Evolutionary conservation across 2,797 vertebrate genomes (phyloP).

Genomic region (Falco concolor): DNA sequence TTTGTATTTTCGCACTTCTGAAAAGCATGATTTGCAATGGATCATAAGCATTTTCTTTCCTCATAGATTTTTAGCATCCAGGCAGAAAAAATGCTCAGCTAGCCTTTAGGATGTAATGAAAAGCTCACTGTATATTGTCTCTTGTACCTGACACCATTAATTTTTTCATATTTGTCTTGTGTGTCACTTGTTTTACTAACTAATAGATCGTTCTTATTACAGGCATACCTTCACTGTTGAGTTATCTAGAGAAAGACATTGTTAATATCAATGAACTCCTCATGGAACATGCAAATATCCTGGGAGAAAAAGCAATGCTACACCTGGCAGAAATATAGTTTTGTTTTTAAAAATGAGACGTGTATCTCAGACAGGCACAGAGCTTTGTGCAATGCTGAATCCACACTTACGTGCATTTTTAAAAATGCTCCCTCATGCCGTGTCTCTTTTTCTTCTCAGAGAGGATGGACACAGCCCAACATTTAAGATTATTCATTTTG

Average conservation of each 20-base stretch:
- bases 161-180: slow-evolving; percentile 22
- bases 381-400: not conserved
- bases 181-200: slow-evolving; percentile 14
- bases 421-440: not conserved
- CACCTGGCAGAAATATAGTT: not conserved
- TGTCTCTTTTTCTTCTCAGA: not conserved
- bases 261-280: not conserved
- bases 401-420: not conserved
- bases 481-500: slow-evolving; percentile 64
- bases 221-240: not conserved
- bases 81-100: slow-evolving; percentile 10
- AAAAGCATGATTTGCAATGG: slow-evolving; percentile 3
- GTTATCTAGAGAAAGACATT: not conserved
- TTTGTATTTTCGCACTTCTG: slow-evolving; percentile 23
- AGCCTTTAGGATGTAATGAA: not conserved
- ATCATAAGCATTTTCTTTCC: slow-evolving; percentile 4
- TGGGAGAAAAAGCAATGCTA: not conserved
- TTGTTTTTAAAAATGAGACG: not conserved
- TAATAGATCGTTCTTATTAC: slow-evolving; percentile 14
- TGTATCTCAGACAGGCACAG: not conserved
- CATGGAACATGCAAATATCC: not conserved
- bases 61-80: slow-evolving; percentile 43
- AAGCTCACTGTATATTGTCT: not conserved
- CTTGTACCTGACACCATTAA: not conserved
- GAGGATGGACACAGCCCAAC: not conserved